Percentiles rank a stretch among this genome's conserved stretches.
Conservation (phyloP, 2,888 invertebrate genomes). For the Charanyca ferruginea region DNA sequence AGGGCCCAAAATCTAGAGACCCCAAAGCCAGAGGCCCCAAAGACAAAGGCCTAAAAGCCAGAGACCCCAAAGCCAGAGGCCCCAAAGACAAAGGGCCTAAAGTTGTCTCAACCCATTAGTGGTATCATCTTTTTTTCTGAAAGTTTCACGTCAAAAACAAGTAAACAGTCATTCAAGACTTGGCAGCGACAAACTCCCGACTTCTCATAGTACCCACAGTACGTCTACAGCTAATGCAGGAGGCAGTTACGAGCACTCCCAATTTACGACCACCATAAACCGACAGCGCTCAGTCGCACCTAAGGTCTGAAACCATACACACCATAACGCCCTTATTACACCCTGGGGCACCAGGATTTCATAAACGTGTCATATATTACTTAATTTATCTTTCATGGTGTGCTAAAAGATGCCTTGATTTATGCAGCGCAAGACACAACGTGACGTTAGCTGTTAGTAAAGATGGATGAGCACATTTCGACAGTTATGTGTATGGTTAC, state of each 20-base stretch:
- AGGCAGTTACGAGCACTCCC: constrained; percentile 84
- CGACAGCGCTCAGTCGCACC: constrained; percentile 75
- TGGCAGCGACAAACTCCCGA: constrained; percentile 18
- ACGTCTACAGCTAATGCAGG: constrained; percentile 74
- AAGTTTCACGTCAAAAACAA: not conserved
- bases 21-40: not conserved
- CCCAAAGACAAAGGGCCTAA: not conserved
- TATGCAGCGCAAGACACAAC: no score
- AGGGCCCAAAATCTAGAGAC: no score
- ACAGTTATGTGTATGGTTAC: no score
- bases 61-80: not conserved
- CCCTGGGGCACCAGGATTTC: constrained; percentile 38
- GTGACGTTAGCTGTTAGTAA: no score
- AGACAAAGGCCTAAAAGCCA: no score
- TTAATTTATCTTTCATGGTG: constrained; percentile 23
- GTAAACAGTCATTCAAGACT: not conserved
- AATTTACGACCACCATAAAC: constrained; percentile 83
- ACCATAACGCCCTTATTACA: constrained; percentile 45
- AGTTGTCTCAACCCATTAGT: no score
- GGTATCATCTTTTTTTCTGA: no score
- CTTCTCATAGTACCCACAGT: constrained; percentile 61
- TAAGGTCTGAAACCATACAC: constrained; percentile 62
- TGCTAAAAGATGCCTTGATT: no score
- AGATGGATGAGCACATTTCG: no score
- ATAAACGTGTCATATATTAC: constrained; percentile 49